phyloP scores from a whole-genome alignment of 2,888 invertebrate species.

The Poecilus cupreus region DNA sequence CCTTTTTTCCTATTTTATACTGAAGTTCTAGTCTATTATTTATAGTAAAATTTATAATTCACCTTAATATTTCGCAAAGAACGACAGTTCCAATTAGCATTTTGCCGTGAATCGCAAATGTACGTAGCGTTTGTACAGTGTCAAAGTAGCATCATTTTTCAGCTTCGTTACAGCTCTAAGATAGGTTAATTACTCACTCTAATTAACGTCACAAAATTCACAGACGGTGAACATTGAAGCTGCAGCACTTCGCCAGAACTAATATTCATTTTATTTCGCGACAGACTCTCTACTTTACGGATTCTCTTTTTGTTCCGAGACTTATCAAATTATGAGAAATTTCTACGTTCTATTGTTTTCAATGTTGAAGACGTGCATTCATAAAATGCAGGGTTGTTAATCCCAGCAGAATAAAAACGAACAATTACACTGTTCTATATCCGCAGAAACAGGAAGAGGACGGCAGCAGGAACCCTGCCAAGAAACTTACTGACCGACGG shows the following conservation, averaged over 20 bases:
- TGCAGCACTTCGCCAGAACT: neutral
- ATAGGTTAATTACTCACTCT: conserved; percentile 32
- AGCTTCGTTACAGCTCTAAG: conserved; percentile 17
- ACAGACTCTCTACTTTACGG: neutral
- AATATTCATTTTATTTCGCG: conserved; percentile 21
- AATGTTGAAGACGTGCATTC: no score
- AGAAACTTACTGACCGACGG: conserved; percentile 30
- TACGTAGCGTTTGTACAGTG: neutral
- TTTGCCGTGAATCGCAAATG: conserved; percentile 1
- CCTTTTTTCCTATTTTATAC: no score
- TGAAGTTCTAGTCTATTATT: no score
- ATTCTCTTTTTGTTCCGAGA: no score
- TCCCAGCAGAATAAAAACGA: no score
- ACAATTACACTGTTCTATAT: no score
- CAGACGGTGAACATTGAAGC: conserved; percentile 1
- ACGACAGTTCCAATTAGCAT: conserved; percentile 5
- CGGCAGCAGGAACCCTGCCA: conserved; percentile 10
- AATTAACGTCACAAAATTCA: neutral
- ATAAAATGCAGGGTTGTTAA: no score
- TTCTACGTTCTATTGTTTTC: no score
- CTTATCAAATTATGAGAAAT: no score
- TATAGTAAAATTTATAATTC: neutral
- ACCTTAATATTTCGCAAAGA: no score
- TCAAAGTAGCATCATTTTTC: conserved; percentile 25
- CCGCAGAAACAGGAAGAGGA: neutral